A percentile compares a stretch with the other conserved stretches of the same genome.
These are phyloP conservation scores for Polypedilum vanderplanki DNA, from an alignment of 1,140 invertebrate genomes.

Conservation along the genomic window DNA sequence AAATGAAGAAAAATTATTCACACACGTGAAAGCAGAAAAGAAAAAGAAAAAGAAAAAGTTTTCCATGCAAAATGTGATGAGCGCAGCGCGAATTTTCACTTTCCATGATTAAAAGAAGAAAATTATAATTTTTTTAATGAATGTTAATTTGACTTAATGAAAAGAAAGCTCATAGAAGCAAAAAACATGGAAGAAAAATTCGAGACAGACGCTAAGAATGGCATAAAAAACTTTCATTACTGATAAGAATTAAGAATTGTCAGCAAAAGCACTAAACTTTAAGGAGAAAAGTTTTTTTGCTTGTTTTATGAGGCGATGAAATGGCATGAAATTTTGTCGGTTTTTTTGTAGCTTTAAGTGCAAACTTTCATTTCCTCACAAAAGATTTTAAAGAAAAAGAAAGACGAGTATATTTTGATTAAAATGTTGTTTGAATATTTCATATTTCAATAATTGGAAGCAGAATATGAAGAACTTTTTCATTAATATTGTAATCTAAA, in stretches of 20 bases:
- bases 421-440: too few species aligned
- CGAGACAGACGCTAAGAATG: background rate
- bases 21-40: background rate
- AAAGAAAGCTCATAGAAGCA: background rate
- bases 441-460: too few species aligned
- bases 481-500: too few species aligned
- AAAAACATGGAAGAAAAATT: background rate
- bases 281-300: background rate
- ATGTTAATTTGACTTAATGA: too few species aligned
- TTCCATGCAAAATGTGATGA: background rate
- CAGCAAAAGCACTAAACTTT: background rate
- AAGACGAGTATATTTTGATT: too few species aligned
- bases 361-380: background rate
- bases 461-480: too few species aligned
- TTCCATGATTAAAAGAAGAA: background rate
- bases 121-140: background rate
- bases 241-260: background rate
- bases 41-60: background rate
- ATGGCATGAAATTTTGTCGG: background rate
- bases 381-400: too few species aligned
- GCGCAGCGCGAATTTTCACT: background rate
- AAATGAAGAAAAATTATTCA: background rate
- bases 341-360: background rate
- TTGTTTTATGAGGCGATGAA: constrained; percentile 1
- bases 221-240: background rate